phyloP scores from a whole-genome alignment of 2,888 invertebrate genomes.

The Lobophora halterata region DNA sequence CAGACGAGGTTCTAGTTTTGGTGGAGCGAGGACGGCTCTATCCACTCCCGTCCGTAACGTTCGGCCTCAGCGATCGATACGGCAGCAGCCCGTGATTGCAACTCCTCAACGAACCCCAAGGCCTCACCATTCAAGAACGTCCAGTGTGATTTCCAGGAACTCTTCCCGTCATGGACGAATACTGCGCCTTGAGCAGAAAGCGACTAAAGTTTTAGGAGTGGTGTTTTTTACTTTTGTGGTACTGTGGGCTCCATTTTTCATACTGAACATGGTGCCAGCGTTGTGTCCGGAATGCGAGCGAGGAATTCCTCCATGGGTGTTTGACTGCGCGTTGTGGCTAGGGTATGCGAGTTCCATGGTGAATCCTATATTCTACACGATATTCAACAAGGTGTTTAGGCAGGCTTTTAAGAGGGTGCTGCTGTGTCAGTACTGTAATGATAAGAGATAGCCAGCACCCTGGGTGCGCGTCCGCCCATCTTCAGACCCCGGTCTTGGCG shows the following conservation, averaged over 20 bases:
- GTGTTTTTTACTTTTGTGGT: conserved; percentile 97
- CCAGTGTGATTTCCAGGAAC: conserved; percentile 90
- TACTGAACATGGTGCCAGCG: conserved; percentile 91
- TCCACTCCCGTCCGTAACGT: conserved; percentile 74
- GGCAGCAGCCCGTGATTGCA: conserved; percentile 53
- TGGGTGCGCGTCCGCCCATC: conserved; percentile 74
- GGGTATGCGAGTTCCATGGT: conserved; percentile 97
- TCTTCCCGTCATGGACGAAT: conserved; percentile 91
- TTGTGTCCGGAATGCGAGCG: conserved; percentile 91
- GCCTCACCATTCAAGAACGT: conserved; percentile 88
- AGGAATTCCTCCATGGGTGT: conserved; percentile 87
- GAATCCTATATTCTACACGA: conserved; percentile 97
- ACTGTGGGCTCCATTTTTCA: conserved; percentile 97
- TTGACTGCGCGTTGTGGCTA: conserved; percentile 94
- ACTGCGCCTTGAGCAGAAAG: conserved; percentile 95
- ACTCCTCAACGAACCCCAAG: conserved; percentile 78
- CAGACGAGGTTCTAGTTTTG: conserved; percentile 86
- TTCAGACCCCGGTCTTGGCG: conserved; percentile 69
- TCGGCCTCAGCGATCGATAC: conserved; percentile 61
- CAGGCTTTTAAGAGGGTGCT: conserved; percentile 94
- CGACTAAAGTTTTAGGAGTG: conserved; percentile 96
- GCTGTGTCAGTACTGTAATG: conserved; percentile 86
- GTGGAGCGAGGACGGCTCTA: conserved; percentile 82
- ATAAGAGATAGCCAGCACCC: conserved; percentile 72
- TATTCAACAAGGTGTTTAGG: conserved; percentile 96